These are phyloP conservation scores for Danionella cerebrum DNA, from an alignment of 2,113 vertebrate species.

Conservation along the genomic window DNA sequence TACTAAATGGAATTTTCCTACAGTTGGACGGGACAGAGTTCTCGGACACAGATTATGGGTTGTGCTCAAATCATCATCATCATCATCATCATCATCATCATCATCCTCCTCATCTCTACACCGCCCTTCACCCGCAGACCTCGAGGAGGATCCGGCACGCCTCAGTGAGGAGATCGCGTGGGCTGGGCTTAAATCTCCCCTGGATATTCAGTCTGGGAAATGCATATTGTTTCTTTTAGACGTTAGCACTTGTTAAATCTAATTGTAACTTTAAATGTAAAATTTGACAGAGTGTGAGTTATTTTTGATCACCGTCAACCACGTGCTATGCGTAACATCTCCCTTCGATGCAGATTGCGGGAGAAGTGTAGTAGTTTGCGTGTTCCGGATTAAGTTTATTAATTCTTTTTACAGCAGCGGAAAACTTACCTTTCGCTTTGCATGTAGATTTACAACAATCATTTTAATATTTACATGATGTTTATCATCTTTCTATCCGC, in stretches of 20 bases:
- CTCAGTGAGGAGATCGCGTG: too few species aligned
- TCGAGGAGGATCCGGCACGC: not conserved
- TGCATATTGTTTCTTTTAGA: not conserved
- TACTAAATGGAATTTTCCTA: too few species aligned
- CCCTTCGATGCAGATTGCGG: not conserved
- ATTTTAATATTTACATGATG: too few species aligned
- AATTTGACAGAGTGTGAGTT: too few species aligned
- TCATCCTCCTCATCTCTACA: not conserved
- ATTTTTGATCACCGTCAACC: too few species aligned
- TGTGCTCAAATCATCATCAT: not conserved
- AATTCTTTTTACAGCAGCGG: not conserved
- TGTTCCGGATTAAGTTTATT: not conserved
- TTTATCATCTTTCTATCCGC: too few species aligned
- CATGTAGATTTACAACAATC: too few species aligned
- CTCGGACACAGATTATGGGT: conserved; percentile 3
- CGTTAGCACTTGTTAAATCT: not conserved
- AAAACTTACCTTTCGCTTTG: too few species aligned
- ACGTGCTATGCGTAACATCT: not conserved
- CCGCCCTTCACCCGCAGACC: not conserved
- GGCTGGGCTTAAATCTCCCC: not conserved
- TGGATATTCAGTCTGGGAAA: too few species aligned
- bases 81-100: not conserved
- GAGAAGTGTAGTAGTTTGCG: not conserved
- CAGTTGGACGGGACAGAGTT: not conserved
- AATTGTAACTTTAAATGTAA: not conserved